phyloP scores from a whole-genome alignment of 2,888 invertebrate genomes.

The Plagodis pulveraria region DNA sequence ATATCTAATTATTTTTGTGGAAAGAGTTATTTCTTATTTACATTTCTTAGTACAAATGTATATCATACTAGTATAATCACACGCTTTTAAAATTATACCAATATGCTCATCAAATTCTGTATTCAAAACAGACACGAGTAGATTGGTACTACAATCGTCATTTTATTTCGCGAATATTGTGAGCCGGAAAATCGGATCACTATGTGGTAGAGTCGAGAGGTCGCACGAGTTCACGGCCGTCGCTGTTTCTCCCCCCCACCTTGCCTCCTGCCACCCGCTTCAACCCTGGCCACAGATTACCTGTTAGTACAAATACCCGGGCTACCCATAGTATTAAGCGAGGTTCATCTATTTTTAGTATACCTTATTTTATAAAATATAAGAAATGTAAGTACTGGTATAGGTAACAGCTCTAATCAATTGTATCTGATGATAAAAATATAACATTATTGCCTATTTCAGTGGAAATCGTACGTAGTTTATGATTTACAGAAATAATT shows the following conservation, averaged over 20 bases:
- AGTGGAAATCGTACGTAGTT: too few species aligned
- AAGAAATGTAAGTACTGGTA: too few species aligned
- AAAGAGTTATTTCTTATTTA: too few species aligned
- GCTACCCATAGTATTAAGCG: slow-evolving; percentile 40
- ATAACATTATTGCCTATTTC: not conserved
- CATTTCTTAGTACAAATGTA: too few species aligned
- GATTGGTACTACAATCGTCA: slow-evolving; percentile 22
- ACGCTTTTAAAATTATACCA: too few species aligned
- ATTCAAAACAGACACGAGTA: slow-evolving; percentile 4
- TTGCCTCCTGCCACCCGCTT: slow-evolving; percentile 36
- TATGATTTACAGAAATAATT: too few species aligned
- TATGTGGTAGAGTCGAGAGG: slow-evolving; percentile 50
- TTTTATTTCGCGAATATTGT: slow-evolving; percentile 33
- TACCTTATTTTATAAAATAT: slow-evolving; percentile 41
- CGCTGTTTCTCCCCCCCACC: slow-evolving; percentile 36
- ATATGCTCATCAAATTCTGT: not conserved
- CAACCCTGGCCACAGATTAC: not conserved
- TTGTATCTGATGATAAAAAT: not conserved
- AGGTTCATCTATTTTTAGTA: slow-evolving; percentile 64
- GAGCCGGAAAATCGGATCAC: slow-evolving; percentile 42
- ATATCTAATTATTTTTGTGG: too few species aligned
- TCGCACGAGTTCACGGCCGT: slow-evolving; percentile 77
- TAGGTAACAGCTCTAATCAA: too few species aligned
- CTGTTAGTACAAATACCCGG: slow-evolving; percentile 23
- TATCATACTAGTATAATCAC: too few species aligned